Evolutionary conservation across 2,888 invertebrate species (phyloP).

Genomic region (Acleris holmiana): DNA sequence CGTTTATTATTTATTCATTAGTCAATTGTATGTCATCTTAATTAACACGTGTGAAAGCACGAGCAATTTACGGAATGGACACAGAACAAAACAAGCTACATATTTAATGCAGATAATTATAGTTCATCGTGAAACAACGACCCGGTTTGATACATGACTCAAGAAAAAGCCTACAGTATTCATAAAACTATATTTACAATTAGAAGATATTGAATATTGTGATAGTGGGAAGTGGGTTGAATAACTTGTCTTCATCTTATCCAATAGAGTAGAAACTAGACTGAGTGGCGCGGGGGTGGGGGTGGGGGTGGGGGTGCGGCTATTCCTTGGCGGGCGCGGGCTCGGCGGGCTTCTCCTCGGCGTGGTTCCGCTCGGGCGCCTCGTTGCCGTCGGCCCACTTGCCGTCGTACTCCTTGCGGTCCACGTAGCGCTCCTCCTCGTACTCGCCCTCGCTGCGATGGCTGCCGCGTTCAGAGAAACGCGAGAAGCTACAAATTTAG

Average conservation of each 20-base stretch:
- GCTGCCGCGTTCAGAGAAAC: conserved; percentile 75
- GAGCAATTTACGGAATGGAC: conserved; percentile 31
- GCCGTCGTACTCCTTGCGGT: conserved; percentile 86
- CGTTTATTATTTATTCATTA: conserved; percentile 23
- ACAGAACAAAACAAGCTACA: conserved; percentile 18
- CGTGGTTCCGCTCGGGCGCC: conserved; percentile 60
- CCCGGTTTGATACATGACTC: conserved; percentile 7
- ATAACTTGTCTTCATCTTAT: conserved; percentile 40
- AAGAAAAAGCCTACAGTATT: conserved; percentile 29
- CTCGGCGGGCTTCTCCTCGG: conserved; percentile 70
- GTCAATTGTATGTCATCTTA: conserved; percentile 22
- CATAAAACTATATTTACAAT: conserved; percentile 44
- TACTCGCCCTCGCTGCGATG: conserved; percentile 82
- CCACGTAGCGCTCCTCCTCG: conserved; percentile 83
- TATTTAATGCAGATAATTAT: conserved; percentile 15
- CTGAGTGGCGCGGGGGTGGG: conserved; percentile 7
- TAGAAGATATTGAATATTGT: conserved; percentile 32
- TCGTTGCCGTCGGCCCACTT: conserved; percentile 87
- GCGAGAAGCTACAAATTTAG: conserved; percentile 62
- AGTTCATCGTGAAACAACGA: conserved; percentile 3
- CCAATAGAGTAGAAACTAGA: conserved; percentile 15
- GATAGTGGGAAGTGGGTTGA: conserved; percentile 20
- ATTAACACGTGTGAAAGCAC: conserved; percentile 26
- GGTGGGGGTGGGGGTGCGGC: conserved; percentile 34
- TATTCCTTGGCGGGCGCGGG: conserved; percentile 68